Evolutionary conservation across 2,888 invertebrate genomes (phyloP).

Genomic region (Boloria euphrosyne): DNA sequence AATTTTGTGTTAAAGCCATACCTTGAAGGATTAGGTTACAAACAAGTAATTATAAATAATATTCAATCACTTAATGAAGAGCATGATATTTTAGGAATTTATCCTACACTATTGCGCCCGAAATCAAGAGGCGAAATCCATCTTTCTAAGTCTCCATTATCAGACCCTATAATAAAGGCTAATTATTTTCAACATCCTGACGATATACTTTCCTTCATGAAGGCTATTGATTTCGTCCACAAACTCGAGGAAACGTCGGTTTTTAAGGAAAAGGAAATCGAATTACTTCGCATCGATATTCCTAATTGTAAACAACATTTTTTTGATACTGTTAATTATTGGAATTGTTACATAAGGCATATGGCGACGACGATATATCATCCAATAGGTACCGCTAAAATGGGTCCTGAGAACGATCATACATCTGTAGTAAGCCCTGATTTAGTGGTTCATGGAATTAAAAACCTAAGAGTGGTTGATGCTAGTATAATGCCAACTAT

Average conservation of each 20-base stretch:
- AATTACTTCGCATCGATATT: constrained; percentile 56
- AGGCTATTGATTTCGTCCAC: constrained; percentile 61
- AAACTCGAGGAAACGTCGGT: constrained; percentile 62
- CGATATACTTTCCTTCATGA: constrained; percentile 73
- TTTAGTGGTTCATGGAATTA: constrained; percentile 77
- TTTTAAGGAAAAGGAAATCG: constrained; percentile 60
- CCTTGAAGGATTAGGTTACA: constrained; percentile 47
- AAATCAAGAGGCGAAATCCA: constrained; percentile 81
- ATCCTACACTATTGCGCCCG: constrained; percentile 68
- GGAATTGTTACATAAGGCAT: constrained; percentile 81
- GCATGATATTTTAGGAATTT: constrained; percentile 59
- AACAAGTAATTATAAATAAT: constrained; percentile 50
- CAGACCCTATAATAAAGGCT: constrained; percentile 81
- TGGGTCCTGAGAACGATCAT: constrained; percentile 79
- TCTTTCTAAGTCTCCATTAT: constrained; percentile 69
- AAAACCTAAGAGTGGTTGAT: constrained; percentile 78
- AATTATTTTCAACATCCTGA: constrained; percentile 83
- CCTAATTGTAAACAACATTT: constrained; percentile 54
- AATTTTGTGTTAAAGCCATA: constrained; percentile 46
- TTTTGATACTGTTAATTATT: constrained; percentile 70
- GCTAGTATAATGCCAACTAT: constrained; percentile 79
- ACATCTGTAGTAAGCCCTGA: constrained; percentile 76
- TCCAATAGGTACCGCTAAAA: constrained; percentile 86
- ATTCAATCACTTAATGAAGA: constrained; percentile 52
- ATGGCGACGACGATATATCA: constrained; percentile 84